Evolutionary conservation across 2,113 vertebrate genomes (phyloP).

Genomic region (Anguilla rostrata): DNA sequence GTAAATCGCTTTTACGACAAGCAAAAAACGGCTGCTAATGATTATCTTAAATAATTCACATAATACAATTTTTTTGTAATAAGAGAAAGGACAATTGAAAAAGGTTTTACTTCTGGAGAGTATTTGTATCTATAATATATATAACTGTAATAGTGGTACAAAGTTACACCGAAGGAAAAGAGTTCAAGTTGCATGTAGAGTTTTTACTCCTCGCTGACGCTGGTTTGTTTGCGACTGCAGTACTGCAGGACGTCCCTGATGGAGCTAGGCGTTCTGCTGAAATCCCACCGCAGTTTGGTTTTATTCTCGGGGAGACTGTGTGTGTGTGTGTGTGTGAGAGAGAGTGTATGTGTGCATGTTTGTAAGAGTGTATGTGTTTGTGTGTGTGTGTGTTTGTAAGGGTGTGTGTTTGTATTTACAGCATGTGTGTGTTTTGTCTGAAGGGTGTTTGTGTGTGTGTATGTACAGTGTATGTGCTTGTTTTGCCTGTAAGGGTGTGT

Average conservation of each 20-base stretch:
- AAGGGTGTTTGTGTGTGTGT: not conserved
- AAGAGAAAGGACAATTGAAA: constrained; percentile 47
- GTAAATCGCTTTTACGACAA: constrained; percentile 58
- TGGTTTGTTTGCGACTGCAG: constrained; percentile 8
- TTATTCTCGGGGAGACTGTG: not conserved
- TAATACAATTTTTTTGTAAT: constrained; percentile 48
- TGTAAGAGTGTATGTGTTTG: not conserved
- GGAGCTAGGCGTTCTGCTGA: not conserved
- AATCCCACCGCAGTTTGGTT: not conserved
- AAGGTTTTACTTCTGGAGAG: constrained; percentile 47
- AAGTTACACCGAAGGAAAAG: constrained; percentile 42
- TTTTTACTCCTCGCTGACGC: constrained; percentile 34
- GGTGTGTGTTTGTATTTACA: not conserved
- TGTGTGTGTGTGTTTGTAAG: not conserved
- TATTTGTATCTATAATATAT: constrained; percentile 51
- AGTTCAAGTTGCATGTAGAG: constrained; percentile 60
- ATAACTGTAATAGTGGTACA: constrained; percentile 51
- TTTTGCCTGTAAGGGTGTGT: not conserved
- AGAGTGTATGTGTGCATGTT: not conserved
- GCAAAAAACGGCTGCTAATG: constrained; percentile 53
- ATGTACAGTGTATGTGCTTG: not conserved
- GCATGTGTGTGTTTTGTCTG: not conserved
- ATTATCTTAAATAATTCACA: constrained; percentile 68
- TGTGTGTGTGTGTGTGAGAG: not conserved
- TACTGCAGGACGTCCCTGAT: not conserved